Percentiles rank a stretch among this genome's conserved stretches.
These are phyloP conservation scores for Nesoenas mayeri DNA, from an alignment of 2,113 vertebrate species.

Conservation along the genomic window DNA sequence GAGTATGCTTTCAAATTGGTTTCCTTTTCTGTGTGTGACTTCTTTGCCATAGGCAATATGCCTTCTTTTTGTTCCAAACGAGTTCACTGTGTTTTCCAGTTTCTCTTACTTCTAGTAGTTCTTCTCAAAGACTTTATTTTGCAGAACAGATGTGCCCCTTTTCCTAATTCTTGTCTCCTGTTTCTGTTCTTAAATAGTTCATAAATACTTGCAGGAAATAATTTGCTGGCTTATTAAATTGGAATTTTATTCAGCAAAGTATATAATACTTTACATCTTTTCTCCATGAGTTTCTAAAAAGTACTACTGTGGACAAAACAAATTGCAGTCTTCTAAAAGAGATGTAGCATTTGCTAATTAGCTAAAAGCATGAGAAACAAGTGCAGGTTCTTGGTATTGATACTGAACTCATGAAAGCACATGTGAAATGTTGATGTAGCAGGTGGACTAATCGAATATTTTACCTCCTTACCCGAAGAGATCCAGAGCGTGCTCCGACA, in stretches of 20 bases:
- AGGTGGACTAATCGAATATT: background rate
- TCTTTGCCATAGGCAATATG: slow-evolving; percentile 49
- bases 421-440: background rate
- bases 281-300: background rate
- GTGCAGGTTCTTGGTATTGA: background rate
- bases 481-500: background rate
- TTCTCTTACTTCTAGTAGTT: background rate
- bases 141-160: background rate
- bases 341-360: background rate
- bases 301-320: background rate
- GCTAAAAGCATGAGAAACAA: background rate
- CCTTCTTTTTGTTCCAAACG: background rate
- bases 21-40: slow-evolving; percentile 36
- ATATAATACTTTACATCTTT: background rate
- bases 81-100: slow-evolving; percentile 6
- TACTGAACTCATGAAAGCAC: background rate
- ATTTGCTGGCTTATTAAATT: background rate
- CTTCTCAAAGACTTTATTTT: background rate
- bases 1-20: slow-evolving; percentile 37
- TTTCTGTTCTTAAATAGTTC: background rate
- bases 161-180: background rate
- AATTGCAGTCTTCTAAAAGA: background rate
- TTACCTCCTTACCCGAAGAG: background rate
- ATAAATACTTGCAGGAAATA: background rate
- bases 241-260: background rate